Conservation (phyloP, 53 echinoderm and acorn worm genomes). For the Paracentrotus lividus region DNA sequence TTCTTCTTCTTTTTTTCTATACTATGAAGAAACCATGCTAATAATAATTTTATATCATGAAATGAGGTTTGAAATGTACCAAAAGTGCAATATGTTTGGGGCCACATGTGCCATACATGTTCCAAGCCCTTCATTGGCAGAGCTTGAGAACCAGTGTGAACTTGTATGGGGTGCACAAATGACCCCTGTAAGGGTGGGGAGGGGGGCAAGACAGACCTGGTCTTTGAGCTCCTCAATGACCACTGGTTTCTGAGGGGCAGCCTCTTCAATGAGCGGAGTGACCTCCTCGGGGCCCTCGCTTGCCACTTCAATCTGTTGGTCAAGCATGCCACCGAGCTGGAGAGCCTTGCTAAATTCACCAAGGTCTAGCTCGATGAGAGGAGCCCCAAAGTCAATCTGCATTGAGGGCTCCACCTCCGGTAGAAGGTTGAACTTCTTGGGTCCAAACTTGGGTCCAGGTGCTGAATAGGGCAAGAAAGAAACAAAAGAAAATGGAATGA, state of each 20-base stretch:
- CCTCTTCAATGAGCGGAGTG: constrained; percentile 66
- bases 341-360: constrained; percentile 68
- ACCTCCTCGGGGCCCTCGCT: constrained; percentile 72
- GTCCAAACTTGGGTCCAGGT: constrained; percentile 64
- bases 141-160: neutral
- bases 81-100: neutral
- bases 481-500: neutral
- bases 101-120: constrained; percentile 16
- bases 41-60: neutral
- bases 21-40: neutral
- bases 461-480: constrained; percentile 23
- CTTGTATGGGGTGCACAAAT: constrained; percentile 17
- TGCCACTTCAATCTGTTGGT: constrained; percentile 78
- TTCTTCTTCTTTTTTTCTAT: neutral
- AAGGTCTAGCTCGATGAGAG: constrained; percentile 83
- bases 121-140: constrained; percentile 1
- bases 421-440: constrained; percentile 83
- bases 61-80: neutral
- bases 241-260: constrained; percentile 68
- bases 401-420: constrained; percentile 80
- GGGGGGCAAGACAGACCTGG: constrained; percentile 72
- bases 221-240: constrained; percentile 84
- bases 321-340: constrained; percentile 64
- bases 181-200: neutral
- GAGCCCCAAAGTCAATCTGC: constrained; percentile 83